Base-by-base conservation (phyloP, 2,888 invertebrate species). In the Athalia circularis region DNA sequence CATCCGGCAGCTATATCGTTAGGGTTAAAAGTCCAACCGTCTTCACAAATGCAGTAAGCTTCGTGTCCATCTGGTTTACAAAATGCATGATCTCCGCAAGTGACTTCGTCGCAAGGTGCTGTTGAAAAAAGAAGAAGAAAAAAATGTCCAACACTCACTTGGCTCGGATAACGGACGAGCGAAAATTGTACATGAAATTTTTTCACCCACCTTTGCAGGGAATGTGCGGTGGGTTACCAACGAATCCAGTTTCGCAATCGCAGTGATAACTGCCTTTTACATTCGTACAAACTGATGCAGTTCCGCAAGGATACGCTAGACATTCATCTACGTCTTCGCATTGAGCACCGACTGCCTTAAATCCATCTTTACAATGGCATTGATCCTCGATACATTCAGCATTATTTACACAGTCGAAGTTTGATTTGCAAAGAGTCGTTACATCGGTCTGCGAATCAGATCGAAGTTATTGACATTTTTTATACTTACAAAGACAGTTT, bases 21-120 rank as follows among this genome's bases (percentile, higher is more conserved):
- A 0, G 98, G 97, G 90, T 97, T 95, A 87, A 96, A 98, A 0
- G 96, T 97, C 96, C 97, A 98, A 0, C 98, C 98, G 79, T 96
- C 96, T 88, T 98, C 96, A 87, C 97, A 97, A 68, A 97, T 95
- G 85, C 98, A 98, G 85, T 96, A 97, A 0, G 97, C 97, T 90
- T 97, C 97, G 79, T 94, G 93, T 52, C 96, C 96, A 84, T 97
- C 96, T 0, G 96, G 95, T 88, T 97, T 97, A 88, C 98, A 98
- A 87, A 93, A 96, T 2, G 97, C 96, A 88, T 98, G 97, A 7
- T 94, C 93, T 13, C 97, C 96, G 88, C 98, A 98, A 87, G 95
- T 95, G 0, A 98, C 96, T 90, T 96, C 96, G 88, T 97, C 96
- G 88, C 98, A 98, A 0, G 98, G 98, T 83, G 97, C 97, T 92